Conservation (phyloP, 2,113 vertebrate species). For the Gobiocypris rarus region DNA sequence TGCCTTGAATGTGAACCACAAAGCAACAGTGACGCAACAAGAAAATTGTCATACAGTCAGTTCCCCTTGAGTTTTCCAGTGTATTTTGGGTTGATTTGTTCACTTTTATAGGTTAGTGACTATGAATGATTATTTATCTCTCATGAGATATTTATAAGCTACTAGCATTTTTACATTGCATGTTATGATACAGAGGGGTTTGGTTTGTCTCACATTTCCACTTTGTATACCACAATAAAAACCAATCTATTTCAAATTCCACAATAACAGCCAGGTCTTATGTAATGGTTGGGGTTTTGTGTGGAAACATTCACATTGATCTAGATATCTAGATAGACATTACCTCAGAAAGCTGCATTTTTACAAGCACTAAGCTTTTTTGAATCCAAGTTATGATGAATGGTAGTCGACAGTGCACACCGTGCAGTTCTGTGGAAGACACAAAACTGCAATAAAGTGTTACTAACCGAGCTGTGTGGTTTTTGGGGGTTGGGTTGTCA, state of each 20-base stretch:
- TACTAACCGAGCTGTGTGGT: constrained; percentile 34
- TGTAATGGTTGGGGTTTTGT: constrained; percentile 30
- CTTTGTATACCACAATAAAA: constrained; percentile 12
- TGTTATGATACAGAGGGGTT: constrained; percentile 62
- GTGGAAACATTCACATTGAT: constrained; percentile 37
- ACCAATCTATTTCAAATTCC: constrained; percentile 3
- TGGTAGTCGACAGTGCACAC: constrained; percentile 22
- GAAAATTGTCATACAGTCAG: constrained; percentile 48
- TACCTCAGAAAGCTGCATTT: background rate
- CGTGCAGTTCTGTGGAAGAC: constrained; percentile 11
- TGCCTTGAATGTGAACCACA: constrained; percentile 72
- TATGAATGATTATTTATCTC: constrained; percentile 22
- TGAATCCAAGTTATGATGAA: constrained; percentile 14
- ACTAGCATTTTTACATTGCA: constrained; percentile 61
- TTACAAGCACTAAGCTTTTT: constrained; percentile 15
- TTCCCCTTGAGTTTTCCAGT: constrained; percentile 55
- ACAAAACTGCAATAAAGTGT: constrained; percentile 46
- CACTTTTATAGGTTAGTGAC: constrained; percentile 46
- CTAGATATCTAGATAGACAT: constrained; percentile 55
- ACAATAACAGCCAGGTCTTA: constrained; percentile 23
- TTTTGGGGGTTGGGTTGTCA: background rate
- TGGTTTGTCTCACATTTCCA: constrained; percentile 52
- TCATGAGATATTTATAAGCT: constrained; percentile 49
- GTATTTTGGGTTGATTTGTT: constrained; percentile 58
- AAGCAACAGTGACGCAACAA: constrained; percentile 27